Base-by-base conservation (phyloP, 2,113 vertebrate genomes). In the Camelus bactrianus region DNA sequence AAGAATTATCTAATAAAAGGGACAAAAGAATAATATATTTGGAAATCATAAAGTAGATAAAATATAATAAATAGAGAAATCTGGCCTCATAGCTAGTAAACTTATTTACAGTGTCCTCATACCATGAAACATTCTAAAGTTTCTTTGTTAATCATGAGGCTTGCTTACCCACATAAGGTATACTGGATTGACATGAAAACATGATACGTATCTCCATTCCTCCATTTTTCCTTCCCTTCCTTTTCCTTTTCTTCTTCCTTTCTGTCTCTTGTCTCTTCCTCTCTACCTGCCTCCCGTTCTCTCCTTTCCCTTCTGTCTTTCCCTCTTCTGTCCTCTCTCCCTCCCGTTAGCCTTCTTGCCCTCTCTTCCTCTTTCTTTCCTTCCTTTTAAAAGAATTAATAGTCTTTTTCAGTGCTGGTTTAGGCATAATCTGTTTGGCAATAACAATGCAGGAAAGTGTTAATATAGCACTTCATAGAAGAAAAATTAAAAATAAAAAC, bases 401-500 rank as follows among this genome's bases (percentile, higher is more conserved):
- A 94, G 28, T 5, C 19, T 19, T 73, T 85, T 69, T 16, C 48
- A 94, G 0, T 72, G n/a, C 50, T 81, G 46, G 15, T 38, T 87
- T 67, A 91, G 85, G 60, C 19, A 89, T 46, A 79, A 67, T 12
- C 50, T 22, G n/a, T n/a, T 58, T 58, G 38, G 67, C 89, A 97
- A 97, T 91, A 73, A n/a, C 96, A 30, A 0, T 17, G 28, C 38
- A 97, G 54, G 10, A 75, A 97, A 94, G 58, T 46, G n/a, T 95
- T 97, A 94, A 70, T 1, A 79, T 72, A 77, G 46, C 24, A 60
- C 12, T 79, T 0, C 56, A 77, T 64, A 56, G 60, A 82, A 89
- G 30, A 56, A 80, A 90, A 79, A 86, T 97, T 86, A 91, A 91
- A 76, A 98, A 92, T 91, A 62, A 94, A 96, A 77, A 89, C 42